Conservation (phyloP, 2,888 invertebrate species). For the Apodemia hepburni region DNA sequence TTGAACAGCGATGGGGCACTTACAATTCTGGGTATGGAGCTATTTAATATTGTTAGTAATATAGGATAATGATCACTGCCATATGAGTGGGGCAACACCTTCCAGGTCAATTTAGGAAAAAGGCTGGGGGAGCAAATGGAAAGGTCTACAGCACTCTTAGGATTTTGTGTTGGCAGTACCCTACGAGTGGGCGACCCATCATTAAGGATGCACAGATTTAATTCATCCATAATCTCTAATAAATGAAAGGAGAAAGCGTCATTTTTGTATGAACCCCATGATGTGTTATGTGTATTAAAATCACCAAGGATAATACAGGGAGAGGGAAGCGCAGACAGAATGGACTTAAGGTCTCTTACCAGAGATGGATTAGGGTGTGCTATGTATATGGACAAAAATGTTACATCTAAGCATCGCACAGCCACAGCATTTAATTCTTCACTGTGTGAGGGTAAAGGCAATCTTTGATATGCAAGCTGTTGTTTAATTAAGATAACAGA, state of each 20-base stretch:
- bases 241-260: background rate
- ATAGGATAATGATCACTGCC: constrained; percentile 1
- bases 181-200: background rate
- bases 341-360: background rate
- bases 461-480: background rate
- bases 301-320: background rate
- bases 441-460: background rate
- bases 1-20: background rate
- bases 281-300: background rate
- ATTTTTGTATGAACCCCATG: background rate
- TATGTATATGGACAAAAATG: background rate
- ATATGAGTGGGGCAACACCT: background rate
- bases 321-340: background rate
- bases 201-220: background rate
- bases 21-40: background rate
- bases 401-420: no score
- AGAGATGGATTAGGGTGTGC: background rate
- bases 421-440: no score
- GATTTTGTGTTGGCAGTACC: background rate
- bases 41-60: background rate
- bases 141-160: background rate
- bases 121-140: background rate
- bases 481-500: background rate
- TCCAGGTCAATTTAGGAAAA: background rate
- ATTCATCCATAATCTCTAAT: background rate